Conservation (phyloP, 2,797 vertebrate species). For the Sebastiscus tertius region DNA sequence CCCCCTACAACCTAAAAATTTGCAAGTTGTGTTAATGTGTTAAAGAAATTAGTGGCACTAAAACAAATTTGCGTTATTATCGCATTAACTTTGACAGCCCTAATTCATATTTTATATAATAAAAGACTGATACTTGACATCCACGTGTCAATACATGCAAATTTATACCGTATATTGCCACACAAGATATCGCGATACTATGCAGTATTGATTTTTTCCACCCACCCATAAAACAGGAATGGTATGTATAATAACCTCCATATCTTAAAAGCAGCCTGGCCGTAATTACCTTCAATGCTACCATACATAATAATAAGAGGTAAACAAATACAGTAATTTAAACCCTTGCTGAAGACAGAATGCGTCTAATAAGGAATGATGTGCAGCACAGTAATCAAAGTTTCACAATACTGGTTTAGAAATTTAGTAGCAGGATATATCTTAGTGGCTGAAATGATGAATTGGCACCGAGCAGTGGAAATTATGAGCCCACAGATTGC, state of each 20-base stretch:
- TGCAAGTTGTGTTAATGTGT: fast-evolving
- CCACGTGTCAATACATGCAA: no score
- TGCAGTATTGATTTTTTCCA: no score
- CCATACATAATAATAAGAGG: constrained; percentile 34
- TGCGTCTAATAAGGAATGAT: constrained; percentile 39
- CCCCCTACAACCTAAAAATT: no score
- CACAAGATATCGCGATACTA: no score
- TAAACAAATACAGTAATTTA: constrained; percentile 47
- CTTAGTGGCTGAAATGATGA: constrained; percentile 60
- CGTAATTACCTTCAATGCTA: constrained; percentile 13
- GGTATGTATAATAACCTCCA: background rate
- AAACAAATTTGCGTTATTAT: no score
- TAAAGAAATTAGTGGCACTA: no score
- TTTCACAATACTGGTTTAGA: constrained; percentile 47
- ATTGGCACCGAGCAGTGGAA: constrained; percentile 69
- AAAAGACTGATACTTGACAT: no score
- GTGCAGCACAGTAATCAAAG: constrained; percentile 36
- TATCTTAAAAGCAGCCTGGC: constrained; percentile 18
- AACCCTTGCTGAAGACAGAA: constrained; percentile 24
- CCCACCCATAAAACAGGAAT: background rate
- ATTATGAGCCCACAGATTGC: constrained; percentile 75
- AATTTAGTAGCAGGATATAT: constrained; percentile 29
- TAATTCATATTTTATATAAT: no score
- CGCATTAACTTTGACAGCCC: no score
- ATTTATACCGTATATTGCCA: no score